Evolutionary conservation across 2,888 invertebrate genomes (phyloP).

Genomic region (Venusia cambrica): DNA sequence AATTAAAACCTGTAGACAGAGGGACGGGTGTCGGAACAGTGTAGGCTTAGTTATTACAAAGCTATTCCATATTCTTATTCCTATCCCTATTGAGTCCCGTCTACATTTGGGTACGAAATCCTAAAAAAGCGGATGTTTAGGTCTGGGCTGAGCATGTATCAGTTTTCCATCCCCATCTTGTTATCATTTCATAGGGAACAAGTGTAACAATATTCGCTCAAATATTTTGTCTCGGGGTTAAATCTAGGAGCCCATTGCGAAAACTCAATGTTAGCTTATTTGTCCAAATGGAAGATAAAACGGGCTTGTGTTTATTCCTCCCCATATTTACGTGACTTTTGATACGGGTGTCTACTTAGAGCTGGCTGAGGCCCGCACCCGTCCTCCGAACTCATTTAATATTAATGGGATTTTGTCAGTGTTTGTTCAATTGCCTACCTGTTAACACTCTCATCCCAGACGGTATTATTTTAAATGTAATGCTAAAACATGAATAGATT

Average conservation of each 20-base stretch:
- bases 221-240: constrained; percentile 23
- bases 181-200: constrained; percentile 21
- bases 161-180: constrained; percentile 9
- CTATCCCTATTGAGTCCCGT: no score
- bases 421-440: constrained; percentile 33
- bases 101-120: no score
- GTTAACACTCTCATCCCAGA: constrained; percentile 13
- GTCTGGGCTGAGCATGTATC: constrained; percentile 9
- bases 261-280: constrained; percentile 33
- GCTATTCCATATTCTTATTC: no score
- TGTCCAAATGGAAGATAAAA: constrained; percentile 33
- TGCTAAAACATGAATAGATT: no score
- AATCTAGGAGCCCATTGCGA: constrained; percentile 26
- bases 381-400: constrained; percentile 33
- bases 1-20: no score
- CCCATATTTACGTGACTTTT: constrained; percentile 40
- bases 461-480: no score
- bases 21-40: no score
- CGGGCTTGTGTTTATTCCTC: constrained; percentile 34
- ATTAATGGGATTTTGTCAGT: constrained; percentile 35
- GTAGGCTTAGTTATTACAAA: no score
- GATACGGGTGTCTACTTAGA: constrained; percentile 37
- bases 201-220: constrained; percentile 23
- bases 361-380: constrained; percentile 26
- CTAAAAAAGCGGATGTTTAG: no score